A percentile compares a stretch with the other conserved stretches of the same genome.
These are phyloP conservation scores for Dicentrarchus labrax DNA, from an alignment of 2,113 vertebrate genomes.

Conservation along the genomic window DNA sequence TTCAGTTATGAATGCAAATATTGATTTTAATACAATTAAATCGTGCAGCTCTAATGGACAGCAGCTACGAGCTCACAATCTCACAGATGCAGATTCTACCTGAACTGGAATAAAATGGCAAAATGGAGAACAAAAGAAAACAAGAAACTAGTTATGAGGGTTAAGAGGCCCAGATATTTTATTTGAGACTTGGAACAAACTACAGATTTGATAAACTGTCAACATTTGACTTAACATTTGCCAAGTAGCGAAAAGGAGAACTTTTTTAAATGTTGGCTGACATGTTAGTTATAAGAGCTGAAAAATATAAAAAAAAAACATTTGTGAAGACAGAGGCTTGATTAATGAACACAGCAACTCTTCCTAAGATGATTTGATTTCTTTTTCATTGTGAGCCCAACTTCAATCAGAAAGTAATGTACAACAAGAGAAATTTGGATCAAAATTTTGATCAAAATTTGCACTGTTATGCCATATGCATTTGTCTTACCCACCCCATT, in stretches of 20 bases:
- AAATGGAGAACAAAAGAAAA: not conserved
- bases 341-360: conserved; percentile 14
- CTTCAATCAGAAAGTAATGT: conserved; percentile 24
- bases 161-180: not conserved
- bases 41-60: conserved; percentile 28
- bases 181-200: not conserved
- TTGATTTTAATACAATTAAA: conserved; percentile 49
- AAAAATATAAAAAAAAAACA: not conserved
- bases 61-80: conserved; percentile 11
- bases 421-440: conserved; percentile 13
- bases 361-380: not conserved
- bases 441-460: conserved; percentile 16
- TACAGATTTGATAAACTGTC: not conserved
- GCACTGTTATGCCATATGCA: conserved; percentile 9
- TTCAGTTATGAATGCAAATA: conserved; percentile 39
- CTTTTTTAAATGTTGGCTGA: not conserved
- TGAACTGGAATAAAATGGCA: not conserved
- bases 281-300: not conserved
- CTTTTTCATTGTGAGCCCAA: not conserved
- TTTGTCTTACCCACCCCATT: conserved; percentile 20
- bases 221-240: not conserved
- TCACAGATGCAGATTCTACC: not conserved
- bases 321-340: no score
- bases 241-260: not conserved
- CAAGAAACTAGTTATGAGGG: not conserved